Evolutionary conservation across 2,113 vertebrate genomes (phyloP).

Genomic region (Mobula birostris): DNA sequence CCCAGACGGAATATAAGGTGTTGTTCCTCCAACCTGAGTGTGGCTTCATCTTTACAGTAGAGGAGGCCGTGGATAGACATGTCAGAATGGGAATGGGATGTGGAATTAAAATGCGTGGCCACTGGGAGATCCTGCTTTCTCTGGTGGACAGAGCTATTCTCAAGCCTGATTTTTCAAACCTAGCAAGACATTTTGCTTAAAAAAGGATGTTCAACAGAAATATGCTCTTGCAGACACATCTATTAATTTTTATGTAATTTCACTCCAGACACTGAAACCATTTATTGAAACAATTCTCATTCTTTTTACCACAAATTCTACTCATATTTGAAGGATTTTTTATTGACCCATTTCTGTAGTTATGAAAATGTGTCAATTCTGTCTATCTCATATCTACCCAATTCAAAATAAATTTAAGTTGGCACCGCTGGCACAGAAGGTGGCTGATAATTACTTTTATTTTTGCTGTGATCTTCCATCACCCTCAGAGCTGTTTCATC

Average conservation of each 20-base stretch:
- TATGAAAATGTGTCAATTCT: background rate
- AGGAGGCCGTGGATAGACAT: no score
- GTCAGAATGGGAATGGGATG: no score
- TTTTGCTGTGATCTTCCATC: background rate
- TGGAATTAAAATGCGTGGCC: no score
- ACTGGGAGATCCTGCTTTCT: no score
- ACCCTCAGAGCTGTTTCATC: background rate
- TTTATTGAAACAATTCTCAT: background rate
- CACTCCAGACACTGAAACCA: background rate
- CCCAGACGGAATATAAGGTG: no score
- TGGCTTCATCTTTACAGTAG: no score
- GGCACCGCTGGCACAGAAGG: background rate
- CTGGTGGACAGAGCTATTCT: background rate
- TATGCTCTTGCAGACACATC: background rate
- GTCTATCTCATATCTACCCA: background rate
- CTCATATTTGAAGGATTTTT: background rate
- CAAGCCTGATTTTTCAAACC: background rate
- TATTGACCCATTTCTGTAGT: background rate
- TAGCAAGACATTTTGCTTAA: background rate
- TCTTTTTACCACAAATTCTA: background rate
- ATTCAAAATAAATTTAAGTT: constrained; percentile 24
- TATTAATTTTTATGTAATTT: background rate
- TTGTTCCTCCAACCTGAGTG: no score
- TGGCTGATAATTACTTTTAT: constrained; percentile 9
- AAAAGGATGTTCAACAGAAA: background rate